Evolutionary conservation across 2,797 vertebrate species (phyloP).

Genomic region (Syncerus caffer): DNA sequence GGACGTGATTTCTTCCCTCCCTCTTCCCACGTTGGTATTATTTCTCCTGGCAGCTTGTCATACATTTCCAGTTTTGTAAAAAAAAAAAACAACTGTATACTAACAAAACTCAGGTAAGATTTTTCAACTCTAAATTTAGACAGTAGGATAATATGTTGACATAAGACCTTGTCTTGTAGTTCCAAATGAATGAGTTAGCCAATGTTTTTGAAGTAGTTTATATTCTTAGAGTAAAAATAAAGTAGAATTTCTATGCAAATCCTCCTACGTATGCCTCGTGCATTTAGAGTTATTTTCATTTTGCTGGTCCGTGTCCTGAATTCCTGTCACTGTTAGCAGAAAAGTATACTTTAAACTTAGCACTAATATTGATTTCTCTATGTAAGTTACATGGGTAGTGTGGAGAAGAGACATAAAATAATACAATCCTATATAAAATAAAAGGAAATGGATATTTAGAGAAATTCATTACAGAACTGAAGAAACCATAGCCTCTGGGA

Average conservation of each 20-base stretch:
- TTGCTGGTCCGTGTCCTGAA: neutral
- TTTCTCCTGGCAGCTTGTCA: constrained; percentile 24
- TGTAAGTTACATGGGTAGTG: constrained; percentile 6
- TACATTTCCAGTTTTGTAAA: constrained; percentile 8
- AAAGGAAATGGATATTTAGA: neutral
- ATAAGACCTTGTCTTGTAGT: neutral
- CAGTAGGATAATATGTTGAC: neutral
- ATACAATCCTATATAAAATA: neutral
- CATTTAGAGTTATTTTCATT: constrained; percentile 13
- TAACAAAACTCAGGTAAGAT: constrained; percentile 50
- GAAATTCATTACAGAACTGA: neutral
- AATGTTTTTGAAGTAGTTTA: neutral
- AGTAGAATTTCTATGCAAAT: neutral
- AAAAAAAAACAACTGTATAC: neutral
- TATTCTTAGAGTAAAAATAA: neutral
- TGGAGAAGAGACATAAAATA: neutral
- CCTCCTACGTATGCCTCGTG: neutral
- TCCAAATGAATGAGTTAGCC: neutral
- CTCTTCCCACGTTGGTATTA: neutral
- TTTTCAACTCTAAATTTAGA: constrained; percentile 46
- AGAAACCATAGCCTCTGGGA: neutral
- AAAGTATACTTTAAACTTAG: constrained; percentile 24
- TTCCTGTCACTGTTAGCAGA: neutral
- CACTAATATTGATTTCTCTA: constrained; percentile 12
- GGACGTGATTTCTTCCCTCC: constrained; percentile 4